These are phyloP conservation scores for pig (Sus scrofa) DNA, from an alignment of 2,113 vertebrate genomes.

Conservation along the genomic window T2T-Sscrofa CM000826.6:43841501-43842000, in stretches of 20 bases:
- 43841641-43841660: background rate
- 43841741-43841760: background rate
- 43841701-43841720: background rate
- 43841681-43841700: background rate
- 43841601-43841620: background rate
- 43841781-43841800: background rate
- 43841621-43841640: background rate
- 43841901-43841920: background rate
- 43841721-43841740: background rate
- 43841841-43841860: background rate
- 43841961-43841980: background rate
- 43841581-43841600: background rate
- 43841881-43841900: background rate
- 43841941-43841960: background rate
- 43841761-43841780: background rate
- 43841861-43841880: background rate
- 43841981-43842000: background rate
- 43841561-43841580: background rate
- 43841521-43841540: background rate
- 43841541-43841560: background rate
- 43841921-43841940: background rate
- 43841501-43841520: background rate
- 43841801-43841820: background rate
- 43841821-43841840: background rate
- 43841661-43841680: background rate